Evolutionary conservation across 2,797 vertebrate genomes (phyloP).

Genomic region (Neostethus bicornis): DNA sequence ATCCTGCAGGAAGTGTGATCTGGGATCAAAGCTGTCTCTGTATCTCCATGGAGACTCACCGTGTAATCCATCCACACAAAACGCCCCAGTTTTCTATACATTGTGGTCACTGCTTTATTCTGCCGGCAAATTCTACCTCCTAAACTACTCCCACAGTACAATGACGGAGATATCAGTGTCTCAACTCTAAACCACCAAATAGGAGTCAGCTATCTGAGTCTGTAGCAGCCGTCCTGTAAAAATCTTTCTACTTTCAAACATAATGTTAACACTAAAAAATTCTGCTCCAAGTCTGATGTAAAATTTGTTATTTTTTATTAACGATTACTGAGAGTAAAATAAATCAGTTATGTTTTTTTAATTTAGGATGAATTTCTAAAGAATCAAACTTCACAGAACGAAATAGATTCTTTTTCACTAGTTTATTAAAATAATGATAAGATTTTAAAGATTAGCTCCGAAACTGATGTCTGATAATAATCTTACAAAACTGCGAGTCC

Average conservation of each 20-base stretch:
- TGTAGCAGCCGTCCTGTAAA: not conserved
- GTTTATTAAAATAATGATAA: not conserved
- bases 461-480: too few species aligned
- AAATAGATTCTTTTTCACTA: not conserved
- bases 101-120: slow-evolving; percentile 56
- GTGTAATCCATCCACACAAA: slow-evolving; percentile 57
- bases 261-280: slow-evolving; percentile 11
- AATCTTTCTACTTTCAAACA: not conserved
- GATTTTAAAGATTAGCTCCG: too few species aligned
- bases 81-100: slow-evolving; percentile 14
- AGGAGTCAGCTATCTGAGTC: not conserved
- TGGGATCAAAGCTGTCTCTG: slow-evolving; percentile 54
- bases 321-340: not conserved
- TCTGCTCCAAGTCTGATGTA: not conserved
- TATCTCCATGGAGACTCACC: slow-evolving; percentile 27
- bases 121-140: slow-evolving; percentile 33
- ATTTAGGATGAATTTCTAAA: not conserved
- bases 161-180: slow-evolving; percentile 37
- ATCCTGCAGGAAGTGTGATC: slow-evolving; percentile 54
- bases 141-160: slow-evolving; percentile 33
- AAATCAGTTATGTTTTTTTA: slow-evolving; percentile 3
- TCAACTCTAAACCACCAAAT: slow-evolving; percentile 10
- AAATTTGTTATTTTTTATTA: slow-evolving; percentile 1
- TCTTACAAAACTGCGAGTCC: not conserved
- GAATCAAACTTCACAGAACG: not conserved